A percentile compares a stretch with the other conserved stretches of the same genome.
Evolutionary conservation across 2,888 invertebrate genomes (phyloP).

Genomic region (Meandrusa payeni): DNA sequence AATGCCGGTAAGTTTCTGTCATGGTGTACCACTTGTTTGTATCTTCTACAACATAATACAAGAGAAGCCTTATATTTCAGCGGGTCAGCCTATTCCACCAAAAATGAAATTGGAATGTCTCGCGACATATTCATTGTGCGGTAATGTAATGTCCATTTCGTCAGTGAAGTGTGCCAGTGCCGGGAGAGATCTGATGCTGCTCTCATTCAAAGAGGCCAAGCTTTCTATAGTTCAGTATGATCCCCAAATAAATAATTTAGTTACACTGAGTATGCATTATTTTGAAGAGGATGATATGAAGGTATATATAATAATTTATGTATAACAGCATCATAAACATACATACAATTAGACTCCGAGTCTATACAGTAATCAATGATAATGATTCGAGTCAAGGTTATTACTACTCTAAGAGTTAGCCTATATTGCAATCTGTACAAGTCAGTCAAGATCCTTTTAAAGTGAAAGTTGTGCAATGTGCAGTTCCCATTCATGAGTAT

Average conservation of each 20-base stretch:
- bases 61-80: slow-evolving; percentile 46
- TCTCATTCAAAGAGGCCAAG: slow-evolving; percentile 98
- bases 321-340: no score
- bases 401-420: no score
- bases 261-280: slow-evolving; percentile 97
- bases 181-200: slow-evolving; percentile 91
- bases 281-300: slow-evolving; percentile 99
- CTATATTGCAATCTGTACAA: no score
- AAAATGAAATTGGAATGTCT: slow-evolving; percentile 97
- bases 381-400: no score
- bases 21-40: no score
- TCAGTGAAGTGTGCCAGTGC: slow-evolving; percentile 91
- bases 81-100: slow-evolving; percentile 84
- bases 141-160: slow-evolving; percentile 95
- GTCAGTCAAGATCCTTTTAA: no score
- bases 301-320: no score
- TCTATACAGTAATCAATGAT: no score
- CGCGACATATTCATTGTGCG: slow-evolving; percentile 93
- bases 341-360: no score
- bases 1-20: slow-evolving; percentile 80
- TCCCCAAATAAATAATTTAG: slow-evolving; percentile 92
- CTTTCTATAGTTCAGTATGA: slow-evolving; percentile 97
- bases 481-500: no score
- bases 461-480: no score
- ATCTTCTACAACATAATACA: no score